These are phyloP conservation scores for Lepidotrigona ventralis DNA, from an alignment of 1,140 invertebrate genomes.

Conservation along the genomic window DNA sequence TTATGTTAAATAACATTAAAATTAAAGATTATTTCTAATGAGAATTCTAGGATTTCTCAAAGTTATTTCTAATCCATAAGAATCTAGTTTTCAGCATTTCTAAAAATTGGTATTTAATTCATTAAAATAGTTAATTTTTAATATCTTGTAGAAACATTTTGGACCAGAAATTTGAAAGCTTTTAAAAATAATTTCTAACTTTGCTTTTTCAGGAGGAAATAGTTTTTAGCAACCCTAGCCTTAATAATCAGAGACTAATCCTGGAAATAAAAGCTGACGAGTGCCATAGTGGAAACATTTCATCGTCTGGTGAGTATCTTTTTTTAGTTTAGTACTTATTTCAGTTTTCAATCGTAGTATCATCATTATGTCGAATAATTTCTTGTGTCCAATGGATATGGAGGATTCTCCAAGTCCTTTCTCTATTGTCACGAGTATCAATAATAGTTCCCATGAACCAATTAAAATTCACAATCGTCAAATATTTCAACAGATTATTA, in stretches of 20 bases:
- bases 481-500: no score
- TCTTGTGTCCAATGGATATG: no score
- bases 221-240: slow-evolving; percentile 72
- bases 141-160: background rate
- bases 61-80: no score
- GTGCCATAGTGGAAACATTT: background rate
- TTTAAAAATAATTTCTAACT: background rate
- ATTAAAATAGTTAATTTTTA: background rate
- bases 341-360: background rate
- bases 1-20: background rate
- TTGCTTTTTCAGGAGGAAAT: slow-evolving; percentile 66
- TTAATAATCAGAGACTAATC: slow-evolving; percentile 67
- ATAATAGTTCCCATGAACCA: no score
- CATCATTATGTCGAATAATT: no score
- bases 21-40: background rate
- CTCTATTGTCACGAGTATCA: no score
- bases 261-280: slow-evolving; percentile 24
- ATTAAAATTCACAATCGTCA: no score
- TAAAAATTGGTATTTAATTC: no score
- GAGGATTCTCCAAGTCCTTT: no score
- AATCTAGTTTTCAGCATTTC: no score
- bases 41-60: no score
- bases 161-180: background rate
- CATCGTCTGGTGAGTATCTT: background rate
- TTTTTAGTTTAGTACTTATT: background rate